phyloP scores from a whole-genome alignment of 2,888 invertebrate species.

The Phyllotreta striolata region DNA sequence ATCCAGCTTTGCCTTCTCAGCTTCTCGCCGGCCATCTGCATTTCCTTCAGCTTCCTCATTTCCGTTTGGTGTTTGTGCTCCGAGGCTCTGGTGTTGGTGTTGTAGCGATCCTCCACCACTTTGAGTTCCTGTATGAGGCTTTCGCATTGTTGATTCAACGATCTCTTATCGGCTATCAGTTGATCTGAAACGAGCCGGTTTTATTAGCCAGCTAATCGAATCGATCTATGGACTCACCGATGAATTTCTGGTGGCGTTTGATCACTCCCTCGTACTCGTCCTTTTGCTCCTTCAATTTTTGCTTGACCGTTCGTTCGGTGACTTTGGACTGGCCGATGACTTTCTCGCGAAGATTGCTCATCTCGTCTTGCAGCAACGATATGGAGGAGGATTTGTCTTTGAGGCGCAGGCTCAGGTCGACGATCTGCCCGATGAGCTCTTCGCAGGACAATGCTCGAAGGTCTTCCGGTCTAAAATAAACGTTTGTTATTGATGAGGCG shows the following conservation, averaged over 20 bases:
- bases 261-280: conserved; percentile 78
- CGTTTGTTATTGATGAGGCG: too few relatives aligned
- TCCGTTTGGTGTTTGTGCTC: conserved; percentile 81
- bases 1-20: conserved; percentile 80
- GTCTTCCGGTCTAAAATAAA: conserved; percentile 61
- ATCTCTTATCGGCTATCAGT: conserved; percentile 80
- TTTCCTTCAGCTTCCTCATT: conserved; percentile 76
- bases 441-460: conserved; percentile 66
- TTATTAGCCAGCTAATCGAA: neutral
- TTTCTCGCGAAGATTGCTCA: conserved; percentile 66
- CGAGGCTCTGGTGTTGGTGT: conserved; percentile 71
- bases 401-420: conserved; percentile 68
- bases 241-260: conserved; percentile 81
- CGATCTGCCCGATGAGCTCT: conserved; percentile 69
- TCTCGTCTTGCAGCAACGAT: conserved; percentile 67
- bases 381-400: conserved; percentile 70
- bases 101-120: conserved; percentile 72
- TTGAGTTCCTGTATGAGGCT: conserved; percentile 71
- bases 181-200: conserved; percentile 66
- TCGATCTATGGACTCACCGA: conserved; percentile 51
- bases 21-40: conserved; percentile 80
- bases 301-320: conserved; percentile 58
- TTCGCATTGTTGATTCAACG: conserved; percentile 77
- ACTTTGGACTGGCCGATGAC: conserved; percentile 58
- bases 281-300: conserved; percentile 67